Base-by-base conservation (phyloP, 2,113 vertebrate species). In the Rissa tridactyla region DNA sequence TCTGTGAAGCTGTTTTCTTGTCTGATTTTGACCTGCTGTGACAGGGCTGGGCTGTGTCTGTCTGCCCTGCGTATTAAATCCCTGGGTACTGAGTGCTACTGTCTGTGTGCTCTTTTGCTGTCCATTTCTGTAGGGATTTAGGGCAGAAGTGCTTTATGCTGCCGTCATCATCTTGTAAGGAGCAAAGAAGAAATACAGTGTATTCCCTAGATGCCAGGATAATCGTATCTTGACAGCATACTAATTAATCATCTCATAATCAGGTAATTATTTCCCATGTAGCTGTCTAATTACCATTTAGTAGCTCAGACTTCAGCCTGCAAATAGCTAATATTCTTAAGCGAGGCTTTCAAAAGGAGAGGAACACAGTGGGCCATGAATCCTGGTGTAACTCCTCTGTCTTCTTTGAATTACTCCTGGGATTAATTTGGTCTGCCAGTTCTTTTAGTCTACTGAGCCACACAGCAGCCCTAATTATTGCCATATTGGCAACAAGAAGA, bases 251-350 rank as follows among this genome's bases (percentile, higher is more conserved):
- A 86, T 90, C 78, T 94, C 3, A 1, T 84, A 90, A 90, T 93
- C 94, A 94, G 90, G 82, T 96, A 95, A 92, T 94, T 96, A 70
- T 86, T 95, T 92, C 55, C 76, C 47, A 44, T 90, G 90, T 93
- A 94, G 79, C 75, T 93, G 64, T 92, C 88, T 96, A 96, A 96
- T 96, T 88, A 78, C 82, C 76, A 69, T 73, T 88, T 86, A 90
- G 90, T 75, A 92, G 32, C 80, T 65, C 64, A 71, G 76, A 71
- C 21, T 88, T 66, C 49, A 95, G 42, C 75, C 71, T 88, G 66
- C 47, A 82, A 58, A 75, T 91, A 97, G 36, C 44, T 68, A 51
- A 21, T 85, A 65, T 46, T 95, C 87, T 87, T 66, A 93, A 88
- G 36, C 0, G 3, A 30, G 13, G 8, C 22, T 72, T 93, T 91